Conservation (phyloP, 1,140 invertebrate genomes). For the Drosophila saltans region DNA sequence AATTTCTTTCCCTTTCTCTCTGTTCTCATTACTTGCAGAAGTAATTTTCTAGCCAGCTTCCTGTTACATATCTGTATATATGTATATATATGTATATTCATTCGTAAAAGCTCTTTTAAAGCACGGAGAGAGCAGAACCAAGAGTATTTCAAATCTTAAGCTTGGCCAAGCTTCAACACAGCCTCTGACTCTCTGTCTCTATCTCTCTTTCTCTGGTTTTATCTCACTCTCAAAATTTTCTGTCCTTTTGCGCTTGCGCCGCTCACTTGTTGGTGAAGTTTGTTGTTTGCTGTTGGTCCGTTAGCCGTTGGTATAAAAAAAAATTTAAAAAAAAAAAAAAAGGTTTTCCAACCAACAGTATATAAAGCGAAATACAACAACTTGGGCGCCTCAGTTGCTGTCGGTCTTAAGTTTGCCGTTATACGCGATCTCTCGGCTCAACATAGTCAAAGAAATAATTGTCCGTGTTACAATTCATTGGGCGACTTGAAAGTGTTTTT, state of each 20-base stretch:
- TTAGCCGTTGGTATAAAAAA: conserved; percentile 47
- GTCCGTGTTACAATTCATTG: conserved; percentile 63
- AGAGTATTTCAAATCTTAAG: conserved; percentile 16
- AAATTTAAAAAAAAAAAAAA: conserved; percentile 21
- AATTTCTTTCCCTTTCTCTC: background rate
- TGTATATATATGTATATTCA: background rate
- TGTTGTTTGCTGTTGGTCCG: conserved; percentile 29
- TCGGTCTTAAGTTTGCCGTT: conserved; percentile 67
- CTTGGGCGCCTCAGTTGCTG: conserved; percentile 76
- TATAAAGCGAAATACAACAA: conserved; percentile 80
- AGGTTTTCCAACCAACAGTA: conserved; percentile 70
- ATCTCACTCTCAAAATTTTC: conserved; percentile 35
- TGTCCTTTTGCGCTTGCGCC: conserved; percentile 65
- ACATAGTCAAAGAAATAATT: conserved; percentile 42
- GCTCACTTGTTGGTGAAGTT: conserved; percentile 71
- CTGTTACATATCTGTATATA: background rate
- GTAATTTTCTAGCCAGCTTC: background rate
- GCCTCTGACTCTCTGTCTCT: background rate
- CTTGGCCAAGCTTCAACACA: conserved; percentile 8
- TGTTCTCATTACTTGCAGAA: background rate
- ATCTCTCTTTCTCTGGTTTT: conserved; percentile 25
- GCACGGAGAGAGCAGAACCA: conserved; percentile 15
- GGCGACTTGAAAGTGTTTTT: conserved; percentile 74
- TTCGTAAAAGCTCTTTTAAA: background rate
- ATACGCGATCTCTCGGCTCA: conserved; percentile 43